Percentiles rank a stretch among this genome's conserved stretches.
Conservation (phyloP, 1,140 invertebrate genomes). For the Cepaea nemoralis region DNA sequence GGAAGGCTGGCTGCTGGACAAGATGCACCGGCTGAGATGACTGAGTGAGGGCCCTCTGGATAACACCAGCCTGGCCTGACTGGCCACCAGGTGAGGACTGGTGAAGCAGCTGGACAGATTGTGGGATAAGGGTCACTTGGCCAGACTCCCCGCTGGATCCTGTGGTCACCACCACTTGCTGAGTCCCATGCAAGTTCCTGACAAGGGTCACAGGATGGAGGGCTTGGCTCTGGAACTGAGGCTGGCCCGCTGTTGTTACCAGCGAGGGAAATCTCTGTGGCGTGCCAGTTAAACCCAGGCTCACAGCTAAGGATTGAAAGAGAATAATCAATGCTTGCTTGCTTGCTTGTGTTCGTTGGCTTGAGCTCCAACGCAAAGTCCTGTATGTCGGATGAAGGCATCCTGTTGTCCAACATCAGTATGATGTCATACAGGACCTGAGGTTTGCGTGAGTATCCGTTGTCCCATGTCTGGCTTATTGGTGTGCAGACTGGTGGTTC, state of each 20-base stretch:
- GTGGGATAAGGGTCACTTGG: conserved; percentile 14
- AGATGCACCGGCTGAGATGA: background rate
- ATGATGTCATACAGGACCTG: too few relatives aligned
- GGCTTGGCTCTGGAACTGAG: conserved; percentile 43
- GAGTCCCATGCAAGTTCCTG: conserved; percentile 1
- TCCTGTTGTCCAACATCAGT: too few relatives aligned
- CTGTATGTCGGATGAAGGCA: too few relatives aligned
- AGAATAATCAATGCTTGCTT: too few relatives aligned
- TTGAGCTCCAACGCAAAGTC: too few relatives aligned
- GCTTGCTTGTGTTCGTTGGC: too few relatives aligned
- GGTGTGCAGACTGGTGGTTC: too few relatives aligned
- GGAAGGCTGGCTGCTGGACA: conserved; percentile 3
- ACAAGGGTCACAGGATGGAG: conserved; percentile 22
- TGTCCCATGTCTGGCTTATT: too few relatives aligned
- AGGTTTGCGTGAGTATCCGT: too few relatives aligned
- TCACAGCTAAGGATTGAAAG: too few relatives aligned
- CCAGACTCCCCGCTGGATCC: background rate
- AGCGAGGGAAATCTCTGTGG: conserved; percentile 46
- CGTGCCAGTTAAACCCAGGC: conserved; percentile 36
- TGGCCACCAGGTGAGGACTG: background rate
- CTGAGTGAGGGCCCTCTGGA: background rate
- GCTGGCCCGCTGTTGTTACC: conserved; percentile 49
- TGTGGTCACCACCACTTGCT: conserved; percentile 1
- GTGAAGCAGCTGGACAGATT: background rate
- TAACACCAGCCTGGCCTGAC: background rate